phyloP scores from a whole-genome alignment of 2,797 vertebrate species.

The Pristis pectinata region DNA sequence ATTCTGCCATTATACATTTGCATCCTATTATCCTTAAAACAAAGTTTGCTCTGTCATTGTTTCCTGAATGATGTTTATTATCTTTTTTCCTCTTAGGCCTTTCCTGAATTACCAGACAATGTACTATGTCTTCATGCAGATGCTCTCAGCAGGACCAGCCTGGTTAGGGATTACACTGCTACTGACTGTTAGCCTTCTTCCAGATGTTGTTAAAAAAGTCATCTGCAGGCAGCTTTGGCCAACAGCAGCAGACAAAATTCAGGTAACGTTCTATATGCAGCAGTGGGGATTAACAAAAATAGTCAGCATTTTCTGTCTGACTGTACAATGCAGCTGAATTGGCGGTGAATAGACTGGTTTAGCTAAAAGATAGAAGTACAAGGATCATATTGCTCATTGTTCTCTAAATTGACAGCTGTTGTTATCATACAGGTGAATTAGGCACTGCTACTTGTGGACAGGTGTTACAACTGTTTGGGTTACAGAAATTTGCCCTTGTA shows the following conservation, averaged over 20 bases:
- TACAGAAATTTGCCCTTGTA: too few species aligned
- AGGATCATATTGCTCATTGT: background rate
- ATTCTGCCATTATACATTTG: background rate
- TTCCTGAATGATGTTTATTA: background rate
- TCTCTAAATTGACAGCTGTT: background rate
- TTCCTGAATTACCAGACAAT: conserved; percentile 98
- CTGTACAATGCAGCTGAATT: background rate
- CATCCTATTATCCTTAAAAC: background rate
- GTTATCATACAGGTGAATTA: background rate
- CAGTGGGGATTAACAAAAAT: background rate
- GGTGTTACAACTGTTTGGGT: too few species aligned
- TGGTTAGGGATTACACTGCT: conserved; percentile 90
- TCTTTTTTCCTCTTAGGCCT: conserved; percentile 63
- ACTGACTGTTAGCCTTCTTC: conserved; percentile 80
- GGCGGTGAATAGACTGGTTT: background rate
- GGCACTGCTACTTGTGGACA: background rate
- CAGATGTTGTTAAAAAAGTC: conserved; percentile 88
- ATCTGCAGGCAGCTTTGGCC: conserved; percentile 85
- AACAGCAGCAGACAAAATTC: conserved; percentile 81
- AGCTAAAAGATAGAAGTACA: background rate
- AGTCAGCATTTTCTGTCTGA: background rate
- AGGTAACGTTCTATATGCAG: conserved; percentile 61
- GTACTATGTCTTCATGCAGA: conserved; percentile 97
- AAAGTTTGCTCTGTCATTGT: background rate
- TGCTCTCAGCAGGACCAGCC: conserved; percentile 87